Conservation (phyloP, 2,113 vertebrate genomes). For the Petromus typicus region DNA sequence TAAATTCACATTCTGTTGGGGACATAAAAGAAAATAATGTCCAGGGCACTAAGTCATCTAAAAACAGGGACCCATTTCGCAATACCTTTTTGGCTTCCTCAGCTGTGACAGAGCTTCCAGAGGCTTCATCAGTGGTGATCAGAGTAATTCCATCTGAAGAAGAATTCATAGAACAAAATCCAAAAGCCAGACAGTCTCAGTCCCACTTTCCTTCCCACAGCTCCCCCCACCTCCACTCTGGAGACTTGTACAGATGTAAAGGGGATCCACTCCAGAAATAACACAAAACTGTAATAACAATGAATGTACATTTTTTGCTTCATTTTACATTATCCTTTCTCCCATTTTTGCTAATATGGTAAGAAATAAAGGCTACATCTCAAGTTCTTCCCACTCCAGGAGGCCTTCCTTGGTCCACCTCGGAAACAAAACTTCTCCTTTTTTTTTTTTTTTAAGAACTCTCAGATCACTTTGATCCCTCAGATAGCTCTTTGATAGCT, state of each 20-base stretch:
- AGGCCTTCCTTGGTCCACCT: neutral
- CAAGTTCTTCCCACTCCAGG: neutral
- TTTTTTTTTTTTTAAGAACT: conserved; percentile 4
- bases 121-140: conserved; percentile 93
- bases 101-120: conserved; percentile 89
- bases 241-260: neutral
- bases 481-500: conserved; percentile 4
- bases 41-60: neutral
- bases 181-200: conserved; percentile 36
- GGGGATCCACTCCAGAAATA: neutral
- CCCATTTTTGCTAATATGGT: neutral
- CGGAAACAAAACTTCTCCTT: neutral
- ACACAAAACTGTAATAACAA: neutral
- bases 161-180: conserved; percentile 70
- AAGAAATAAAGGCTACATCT: conserved; percentile 25
- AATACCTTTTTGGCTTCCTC: conserved; percentile 93
- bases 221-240: neutral
- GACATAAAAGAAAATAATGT: conserved; percentile 54
- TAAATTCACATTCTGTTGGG: conserved; percentile 39
- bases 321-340: neutral
- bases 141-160: conserved; percentile 92
- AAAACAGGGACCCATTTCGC: neutral
- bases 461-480: neutral
- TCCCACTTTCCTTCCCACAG: neutral
- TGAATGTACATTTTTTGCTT: neutral